Evolutionary conservation across 2,797 vertebrate genomes (phyloP), one percentile per base, ranked within the genome.

Genomic region (Sebastiscus albofasciatus): DNA sequence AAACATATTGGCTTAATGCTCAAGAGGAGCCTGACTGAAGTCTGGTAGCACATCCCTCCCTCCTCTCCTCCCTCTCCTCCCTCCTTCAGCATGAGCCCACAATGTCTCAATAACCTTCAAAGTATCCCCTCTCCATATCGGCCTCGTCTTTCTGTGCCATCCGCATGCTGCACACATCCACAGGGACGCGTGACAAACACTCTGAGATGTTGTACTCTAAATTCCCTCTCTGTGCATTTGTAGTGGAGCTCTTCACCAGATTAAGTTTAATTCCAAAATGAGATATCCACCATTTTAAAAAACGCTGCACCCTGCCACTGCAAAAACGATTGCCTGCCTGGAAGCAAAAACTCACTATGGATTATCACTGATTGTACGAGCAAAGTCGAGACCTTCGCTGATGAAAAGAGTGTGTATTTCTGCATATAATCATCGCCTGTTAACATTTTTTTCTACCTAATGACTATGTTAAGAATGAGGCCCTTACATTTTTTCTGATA

Each of bases 51-150:
- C 49, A 55, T 20, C 65, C 22, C 1, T 54, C 6, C 6, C 20
- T 29, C 27, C 24, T 6, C 24, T 11, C 34, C 22, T 8, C 11
- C 33, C 33, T 12, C 22, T 34, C 7, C 10, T 31, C 31, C 22
- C 56, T 49, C 68, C 72, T 70, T 34, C 72, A 79, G 22, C 70
- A 62, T 10, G 61, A 68, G 56, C 79, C 46, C 71, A 79, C 72
- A 82, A 80, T 77, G 75, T 87, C 87, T 92, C 77, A 84, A 67
- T 90, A 89, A 86, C 87, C 87, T 91, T 93, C 89, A 90, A 73
- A 87, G 80, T 80, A 66, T 55, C 71, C 65, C 66, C 11, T 49
- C 84, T 34, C 69, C 60, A 9, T 70, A 77, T 90, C 86, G 56
- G 76, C 49, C 61, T 79, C 29, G 61, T 68, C 79, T 49, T 6